Evolutionary conservation across 2,888 invertebrate genomes (phyloP).

Genomic region (Camptogramma bilineatum): DNA sequence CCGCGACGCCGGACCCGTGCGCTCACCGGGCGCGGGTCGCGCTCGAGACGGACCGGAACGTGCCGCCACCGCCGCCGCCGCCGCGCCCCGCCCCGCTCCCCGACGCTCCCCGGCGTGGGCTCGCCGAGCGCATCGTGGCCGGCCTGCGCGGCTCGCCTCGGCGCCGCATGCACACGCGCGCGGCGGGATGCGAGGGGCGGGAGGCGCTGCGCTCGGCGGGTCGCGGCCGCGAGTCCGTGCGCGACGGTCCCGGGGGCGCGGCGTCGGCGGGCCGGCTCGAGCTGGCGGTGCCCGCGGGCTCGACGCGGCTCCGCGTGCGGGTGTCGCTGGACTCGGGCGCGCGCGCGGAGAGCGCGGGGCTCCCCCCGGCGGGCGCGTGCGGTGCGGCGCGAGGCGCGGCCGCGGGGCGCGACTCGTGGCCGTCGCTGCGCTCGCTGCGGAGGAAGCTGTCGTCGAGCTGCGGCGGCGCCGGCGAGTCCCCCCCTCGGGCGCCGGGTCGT

Average conservation of each 20-base stretch:
- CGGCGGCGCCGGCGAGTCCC: constrained; percentile 6
- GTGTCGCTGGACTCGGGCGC: constrained; percentile 16
- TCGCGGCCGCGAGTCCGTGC: constrained; percentile 49
- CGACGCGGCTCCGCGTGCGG: constrained; percentile 3
- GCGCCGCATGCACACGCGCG: constrained; percentile 42
- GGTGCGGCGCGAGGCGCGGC: background rate
- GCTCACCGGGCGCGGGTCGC: constrained; percentile 59
- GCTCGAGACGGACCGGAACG: constrained; percentile 56
- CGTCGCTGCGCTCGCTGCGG: constrained; percentile 47
- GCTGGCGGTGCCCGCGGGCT: constrained; percentile 17
- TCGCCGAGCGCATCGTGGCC: constrained; percentile 44
- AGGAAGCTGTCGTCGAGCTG: constrained; percentile 41
- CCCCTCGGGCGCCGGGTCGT: background rate
- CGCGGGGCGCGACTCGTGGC: constrained; percentile 40
- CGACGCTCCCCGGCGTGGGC: constrained; percentile 6
- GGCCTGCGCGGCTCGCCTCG: constrained; percentile 34
- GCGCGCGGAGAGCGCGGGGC: constrained; percentile 15
- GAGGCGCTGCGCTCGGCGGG: constrained; percentile 49
- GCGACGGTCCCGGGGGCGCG: background rate
- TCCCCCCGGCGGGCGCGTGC: background rate
- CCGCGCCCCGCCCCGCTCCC: constrained; percentile 9
- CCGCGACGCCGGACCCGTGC: constrained; percentile 57
- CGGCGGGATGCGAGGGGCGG: constrained; percentile 34
- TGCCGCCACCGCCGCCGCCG: background rate
- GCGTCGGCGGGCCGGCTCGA: constrained; percentile 9